Evolutionary conservation across 2,888 invertebrate species (phyloP).

Genomic region (Drosophila anomalipes): DNA sequence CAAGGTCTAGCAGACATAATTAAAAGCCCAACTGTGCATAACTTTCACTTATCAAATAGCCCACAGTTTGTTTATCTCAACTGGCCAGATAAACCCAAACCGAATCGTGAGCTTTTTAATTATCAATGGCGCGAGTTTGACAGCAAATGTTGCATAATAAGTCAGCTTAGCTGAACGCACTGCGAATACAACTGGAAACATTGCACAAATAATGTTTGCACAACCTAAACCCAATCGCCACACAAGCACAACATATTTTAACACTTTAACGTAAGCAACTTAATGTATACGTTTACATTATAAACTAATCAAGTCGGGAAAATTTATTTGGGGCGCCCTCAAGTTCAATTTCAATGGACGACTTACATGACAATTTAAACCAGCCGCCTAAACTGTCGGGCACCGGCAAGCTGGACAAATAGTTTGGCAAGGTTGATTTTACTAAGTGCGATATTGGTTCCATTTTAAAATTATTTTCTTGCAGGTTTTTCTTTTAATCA

Average conservation of each 20-base stretch:
- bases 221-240: conserved; percentile 11
- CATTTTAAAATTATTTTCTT: conserved; percentile 87
- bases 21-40: conserved; percentile 3
- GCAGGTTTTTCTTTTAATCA: background rate
- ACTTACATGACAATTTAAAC: conserved; percentile 93
- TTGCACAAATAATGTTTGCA: background rate
- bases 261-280: background rate
- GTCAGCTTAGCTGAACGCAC: conserved; percentile 28
- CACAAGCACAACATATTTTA: background rate
- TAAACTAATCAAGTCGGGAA: background rate
- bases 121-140: conserved; percentile 30
- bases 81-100: conserved; percentile 40
- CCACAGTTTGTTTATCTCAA: conserved; percentile 33
- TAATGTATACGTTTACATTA: conserved; percentile 19
- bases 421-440: conserved; percentile 93
- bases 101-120: conserved; percentile 17
- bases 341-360: conserved; percentile 56
- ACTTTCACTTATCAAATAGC: conserved; percentile 33
- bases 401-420: conserved; percentile 93
- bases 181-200: conserved; percentile 5
- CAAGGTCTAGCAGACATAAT: conserved; percentile 37
- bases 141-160: conserved; percentile 68
- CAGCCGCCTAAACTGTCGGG: conserved; percentile 94
- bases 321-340: conserved; percentile 36
- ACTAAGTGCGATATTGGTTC: conserved; percentile 91